Conservation (phyloP, 2,888 invertebrate species). For the Epirrhoe alternata region DNA sequence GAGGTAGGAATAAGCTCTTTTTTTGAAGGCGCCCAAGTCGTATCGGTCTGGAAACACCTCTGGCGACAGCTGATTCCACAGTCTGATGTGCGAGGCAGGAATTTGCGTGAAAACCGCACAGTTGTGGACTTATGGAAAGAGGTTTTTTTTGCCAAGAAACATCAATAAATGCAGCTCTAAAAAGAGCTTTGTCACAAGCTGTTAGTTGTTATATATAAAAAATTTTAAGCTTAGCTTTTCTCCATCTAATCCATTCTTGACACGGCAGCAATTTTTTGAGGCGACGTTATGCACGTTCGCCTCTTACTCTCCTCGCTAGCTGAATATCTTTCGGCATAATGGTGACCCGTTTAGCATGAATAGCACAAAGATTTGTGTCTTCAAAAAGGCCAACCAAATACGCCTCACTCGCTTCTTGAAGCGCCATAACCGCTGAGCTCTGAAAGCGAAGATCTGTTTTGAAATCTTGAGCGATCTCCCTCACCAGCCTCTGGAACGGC, state of each 20-base stretch:
- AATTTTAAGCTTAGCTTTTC: background rate
- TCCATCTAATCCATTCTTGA: too few species aligned
- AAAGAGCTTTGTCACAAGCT: conserved; percentile 78
- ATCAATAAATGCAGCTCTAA: conserved; percentile 65
- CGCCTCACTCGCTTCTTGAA: conserved; percentile 86
- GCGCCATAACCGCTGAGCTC: conserved; percentile 88
- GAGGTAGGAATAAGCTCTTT: too few species aligned
- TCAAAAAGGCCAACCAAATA: conserved; percentile 89
- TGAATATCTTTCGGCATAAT: conserved; percentile 78
- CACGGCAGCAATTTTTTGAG: background rate
- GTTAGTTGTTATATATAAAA: conserved; percentile 29
- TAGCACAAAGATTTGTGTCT: conserved; percentile 91
- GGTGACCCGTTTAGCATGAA: conserved; percentile 85
- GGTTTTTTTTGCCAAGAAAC: conserved; percentile 44
- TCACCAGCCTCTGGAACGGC: conserved; percentile 89
- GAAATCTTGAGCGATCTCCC: conserved; percentile 91
- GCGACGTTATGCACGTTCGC: conserved; percentile 61
- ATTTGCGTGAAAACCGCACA: too few species aligned
- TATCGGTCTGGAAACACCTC: too few species aligned
- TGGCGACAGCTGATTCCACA: too few species aligned
- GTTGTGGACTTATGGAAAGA: too few species aligned
- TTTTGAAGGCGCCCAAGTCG: too few species aligned
- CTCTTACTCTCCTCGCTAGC: conserved; percentile 68
- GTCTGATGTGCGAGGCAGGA: too few species aligned
- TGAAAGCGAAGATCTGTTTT: conserved; percentile 89